Evolutionary conservation across 2,888 invertebrate species (phyloP).

Genomic region (Tenthredo notha): DNA sequence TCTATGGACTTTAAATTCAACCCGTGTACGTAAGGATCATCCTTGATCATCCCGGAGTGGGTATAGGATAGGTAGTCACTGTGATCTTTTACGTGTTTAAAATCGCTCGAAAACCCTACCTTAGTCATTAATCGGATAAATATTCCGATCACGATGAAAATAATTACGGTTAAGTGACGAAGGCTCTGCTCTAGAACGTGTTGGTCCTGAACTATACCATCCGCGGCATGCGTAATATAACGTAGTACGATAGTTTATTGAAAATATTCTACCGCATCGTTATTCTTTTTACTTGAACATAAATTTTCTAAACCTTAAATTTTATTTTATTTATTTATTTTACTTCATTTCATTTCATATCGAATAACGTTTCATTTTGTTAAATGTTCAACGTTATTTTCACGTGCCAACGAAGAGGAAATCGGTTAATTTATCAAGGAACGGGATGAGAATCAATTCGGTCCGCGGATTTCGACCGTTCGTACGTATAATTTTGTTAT

Average conservation of each 20-base stretch:
- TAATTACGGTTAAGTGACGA: constrained; percentile 48
- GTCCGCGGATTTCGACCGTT: not conserved
- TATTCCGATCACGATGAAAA: constrained; percentile 44
- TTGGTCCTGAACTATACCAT: not conserved
- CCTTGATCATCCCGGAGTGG: constrained; percentile 29
- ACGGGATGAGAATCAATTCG: no score
- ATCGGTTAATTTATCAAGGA: not conserved
- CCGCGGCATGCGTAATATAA: not conserved
- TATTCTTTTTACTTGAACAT: no score
- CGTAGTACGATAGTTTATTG: not conserved
- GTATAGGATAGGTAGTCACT: not conserved
- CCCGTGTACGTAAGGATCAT: not conserved
- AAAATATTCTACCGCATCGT: not conserved
- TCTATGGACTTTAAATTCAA: constrained; percentile 25
- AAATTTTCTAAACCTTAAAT: not conserved
- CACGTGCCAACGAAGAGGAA: not conserved
- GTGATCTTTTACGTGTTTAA: constrained; percentile 39
- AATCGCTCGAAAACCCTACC: constrained; percentile 1
- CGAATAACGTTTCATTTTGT: not conserved
- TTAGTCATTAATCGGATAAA: not conserved
- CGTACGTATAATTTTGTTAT: constrained; percentile 15
- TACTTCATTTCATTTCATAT: not conserved
- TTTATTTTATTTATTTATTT: not conserved
- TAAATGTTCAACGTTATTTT: not conserved
- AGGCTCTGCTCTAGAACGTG: not conserved